Base-by-base conservation (phyloP, 2,113 vertebrate genomes). In the Psittacula cyanocephala region DNA sequence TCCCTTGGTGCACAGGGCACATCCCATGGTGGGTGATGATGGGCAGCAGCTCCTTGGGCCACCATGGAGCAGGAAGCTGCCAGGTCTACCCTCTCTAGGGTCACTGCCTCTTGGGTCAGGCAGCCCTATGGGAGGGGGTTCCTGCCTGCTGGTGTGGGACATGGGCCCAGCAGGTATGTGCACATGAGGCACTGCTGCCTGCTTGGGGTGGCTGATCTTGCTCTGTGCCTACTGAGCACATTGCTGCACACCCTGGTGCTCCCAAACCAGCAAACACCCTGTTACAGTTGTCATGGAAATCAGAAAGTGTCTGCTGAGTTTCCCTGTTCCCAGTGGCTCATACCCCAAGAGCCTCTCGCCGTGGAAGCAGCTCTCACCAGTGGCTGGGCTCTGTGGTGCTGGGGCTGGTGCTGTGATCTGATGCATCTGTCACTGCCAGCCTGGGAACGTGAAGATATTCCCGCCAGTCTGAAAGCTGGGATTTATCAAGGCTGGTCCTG, bases 401-500 rank as follows among this genome's bases (percentile, higher is more conserved):
- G 46, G 43, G 59, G 86, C 76, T 2, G 2, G 62, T 33, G 85
- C 86, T 5, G 0, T 1, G 15, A 19, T 44, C 10, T 47, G 72
- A 47, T 1, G 0, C 22, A 72, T 10, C 43, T 14, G 64, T 7
- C 9, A 5, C 76, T 1, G 64, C 84, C 86, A 46, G 79, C 81
- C 68, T 3, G 8, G 59, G 62, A 33, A 91, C 89, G 86, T 85
- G 85, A 70, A 78, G 91, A 90, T 88, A 83, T 90, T 91, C 82
- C 13, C 1, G 3, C 80, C 12, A 20, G 75, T 65, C 81, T 95
- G 97, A 96, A 93, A 97, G 95, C 86, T 97, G 95, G 14, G 91
- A 97, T 97, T 97, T 96, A 96, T 98, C 97, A 97, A 13, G 46
- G 52, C 75, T 10, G 53, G 37, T 97, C 96, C 92, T 89, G 77